phyloP scores from a whole-genome alignment of 2,113 vertebrate genomes.

The Phalacrocorax pelagicus region DNA sequence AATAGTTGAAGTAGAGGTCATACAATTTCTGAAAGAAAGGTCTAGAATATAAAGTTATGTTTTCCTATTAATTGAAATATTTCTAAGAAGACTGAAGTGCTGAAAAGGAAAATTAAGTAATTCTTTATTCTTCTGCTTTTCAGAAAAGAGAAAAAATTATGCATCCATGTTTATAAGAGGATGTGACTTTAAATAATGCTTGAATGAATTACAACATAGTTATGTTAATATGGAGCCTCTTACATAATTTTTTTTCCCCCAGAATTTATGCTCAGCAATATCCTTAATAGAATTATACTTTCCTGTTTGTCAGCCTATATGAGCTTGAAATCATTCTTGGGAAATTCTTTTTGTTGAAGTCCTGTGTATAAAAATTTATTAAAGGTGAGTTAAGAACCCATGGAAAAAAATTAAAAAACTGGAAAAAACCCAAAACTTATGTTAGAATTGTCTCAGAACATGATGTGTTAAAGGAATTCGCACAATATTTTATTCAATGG shows the following conservation, averaged over 20 bases:
- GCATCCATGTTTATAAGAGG: not conserved
- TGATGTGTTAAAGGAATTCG: not conserved
- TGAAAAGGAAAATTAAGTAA: too few relatives aligned
- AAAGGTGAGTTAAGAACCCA: not conserved
- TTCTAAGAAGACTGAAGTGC: too few relatives aligned
- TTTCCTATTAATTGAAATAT: too few relatives aligned
- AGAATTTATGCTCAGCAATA: not conserved
- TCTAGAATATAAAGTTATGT: too few relatives aligned
- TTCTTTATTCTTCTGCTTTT: too few relatives aligned
- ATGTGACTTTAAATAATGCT: not conserved
- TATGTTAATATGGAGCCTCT: not conserved
- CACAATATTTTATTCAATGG: not conserved
- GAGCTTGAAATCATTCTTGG: not conserved
- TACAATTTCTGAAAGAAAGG: too few relatives aligned
- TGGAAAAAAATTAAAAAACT: not conserved
- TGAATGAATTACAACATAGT: not conserved
- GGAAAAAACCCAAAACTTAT: not conserved
- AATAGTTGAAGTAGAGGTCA: too few relatives aligned
- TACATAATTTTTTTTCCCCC: not conserved
- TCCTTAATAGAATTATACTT: not conserved
- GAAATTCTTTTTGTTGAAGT: not conserved
- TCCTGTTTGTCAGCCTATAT: not conserved
- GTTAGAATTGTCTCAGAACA: not conserved
- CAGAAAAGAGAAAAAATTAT: too few relatives aligned
- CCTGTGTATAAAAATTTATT: not conserved